phyloP scores from a whole-genome alignment of 1,140 invertebrate genomes.

The Chionoecetes opilio region DNA sequence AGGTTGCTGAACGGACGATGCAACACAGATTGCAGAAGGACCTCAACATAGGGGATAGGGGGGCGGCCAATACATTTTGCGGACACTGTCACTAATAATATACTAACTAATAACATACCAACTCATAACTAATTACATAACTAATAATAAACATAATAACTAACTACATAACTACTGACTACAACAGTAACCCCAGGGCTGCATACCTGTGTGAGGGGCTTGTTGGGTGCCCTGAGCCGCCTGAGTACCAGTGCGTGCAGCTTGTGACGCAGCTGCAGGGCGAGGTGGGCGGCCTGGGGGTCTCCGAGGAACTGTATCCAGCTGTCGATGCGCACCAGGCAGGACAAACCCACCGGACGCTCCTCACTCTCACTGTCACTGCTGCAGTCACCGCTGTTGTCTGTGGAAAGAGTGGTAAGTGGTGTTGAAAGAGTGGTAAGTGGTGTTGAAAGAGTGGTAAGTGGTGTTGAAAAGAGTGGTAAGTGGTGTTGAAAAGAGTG shows the following conservation, averaged over 20 bases:
- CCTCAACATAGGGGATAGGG: too few species aligned
- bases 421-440: not conserved
- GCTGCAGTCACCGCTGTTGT: slow-evolving; percentile 82
- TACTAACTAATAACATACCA: too few species aligned
- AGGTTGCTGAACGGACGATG: too few species aligned
- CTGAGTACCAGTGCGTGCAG: slow-evolving; percentile 90
- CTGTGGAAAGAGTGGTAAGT: not conserved
- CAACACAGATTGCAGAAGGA: too few species aligned
- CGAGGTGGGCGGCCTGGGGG: slow-evolving; percentile 87
- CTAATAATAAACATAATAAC: too few species aligned
- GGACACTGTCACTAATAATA: too few species aligned
- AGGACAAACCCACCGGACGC: slow-evolving; percentile 86
- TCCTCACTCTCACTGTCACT: slow-evolving; percentile 88
- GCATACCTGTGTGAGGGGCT: slow-evolving; percentile 86
- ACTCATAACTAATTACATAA: too few species aligned
- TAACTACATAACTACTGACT: too few species aligned
- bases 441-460: not conserved
- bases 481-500: too few species aligned
- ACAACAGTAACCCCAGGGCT: too few species aligned
- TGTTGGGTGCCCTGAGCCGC: slow-evolving; percentile 89
- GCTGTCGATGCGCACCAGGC: slow-evolving; percentile 89
- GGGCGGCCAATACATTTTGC: too few species aligned
- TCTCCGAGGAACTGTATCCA: slow-evolving; percentile 92
- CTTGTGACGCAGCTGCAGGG: slow-evolving; percentile 90
- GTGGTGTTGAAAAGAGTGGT: not conserved